A percentile compares a stretch with the other conserved stretches of the same genome.
Evolutionary conservation across 2,797 vertebrate species (phyloP).

Genomic region (Loris lydekkerianus): DNA sequence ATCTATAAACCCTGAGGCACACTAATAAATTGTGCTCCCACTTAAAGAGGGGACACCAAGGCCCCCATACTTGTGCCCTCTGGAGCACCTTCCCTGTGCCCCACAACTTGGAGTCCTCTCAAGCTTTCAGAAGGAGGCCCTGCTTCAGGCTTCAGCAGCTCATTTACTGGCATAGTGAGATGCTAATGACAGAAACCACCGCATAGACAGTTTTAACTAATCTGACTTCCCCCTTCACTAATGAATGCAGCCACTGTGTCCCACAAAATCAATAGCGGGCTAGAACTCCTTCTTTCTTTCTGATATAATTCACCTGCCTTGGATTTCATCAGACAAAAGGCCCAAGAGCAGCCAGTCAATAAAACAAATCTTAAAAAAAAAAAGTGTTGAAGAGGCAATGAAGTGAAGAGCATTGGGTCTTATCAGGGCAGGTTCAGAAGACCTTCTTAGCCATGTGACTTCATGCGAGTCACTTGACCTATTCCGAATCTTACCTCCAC

Average conservation of each 20-base stretch:
- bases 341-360: neutral
- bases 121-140: neutral
- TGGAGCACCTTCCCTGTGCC: neutral
- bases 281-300: neutral
- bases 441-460: neutral
- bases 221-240: conserved; percentile 69
- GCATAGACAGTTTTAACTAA: conserved; percentile 47
- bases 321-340: neutral
- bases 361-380: neutral
- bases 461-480: neutral
- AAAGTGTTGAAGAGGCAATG: neutral
- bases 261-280: conserved; percentile 1
- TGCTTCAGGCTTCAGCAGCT: conserved; percentile 60
- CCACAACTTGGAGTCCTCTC: neutral
- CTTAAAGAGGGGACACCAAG: neutral
- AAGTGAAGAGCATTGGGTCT: neutral
- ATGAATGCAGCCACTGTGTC: conserved; percentile 32
- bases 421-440: neutral
- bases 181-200: conserved; percentile 72
- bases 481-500: neutral
- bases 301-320: conserved; percentile 5
- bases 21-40: neutral
- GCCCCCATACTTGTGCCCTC: neutral
- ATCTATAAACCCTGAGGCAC: neutral
- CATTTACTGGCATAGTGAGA: conserved; percentile 64